Percentiles rank a stretch among this genome's conserved stretches.
Conservation (phyloP, 2,113 vertebrate species). For the Podarcis raffonei region DNA sequence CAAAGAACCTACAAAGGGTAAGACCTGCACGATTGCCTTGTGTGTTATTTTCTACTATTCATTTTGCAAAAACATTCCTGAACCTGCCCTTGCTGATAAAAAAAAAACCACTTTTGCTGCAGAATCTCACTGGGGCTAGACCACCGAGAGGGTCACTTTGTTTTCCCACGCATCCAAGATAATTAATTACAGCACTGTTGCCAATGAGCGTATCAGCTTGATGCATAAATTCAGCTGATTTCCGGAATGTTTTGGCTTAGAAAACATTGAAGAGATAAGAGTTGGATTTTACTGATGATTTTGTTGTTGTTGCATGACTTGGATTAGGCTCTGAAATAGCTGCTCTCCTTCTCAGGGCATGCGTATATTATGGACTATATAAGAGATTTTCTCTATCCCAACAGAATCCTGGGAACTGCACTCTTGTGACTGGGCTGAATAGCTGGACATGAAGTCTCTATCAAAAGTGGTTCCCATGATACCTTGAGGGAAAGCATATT, state of each 20-base stretch:
- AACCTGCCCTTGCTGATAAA: slow-evolving; percentile 16
- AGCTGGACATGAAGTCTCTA: not conserved
- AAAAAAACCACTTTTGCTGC: not conserved
- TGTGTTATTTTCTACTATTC: not conserved
- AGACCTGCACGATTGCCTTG: not conserved
- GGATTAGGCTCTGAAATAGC: slow-evolving; percentile 35
- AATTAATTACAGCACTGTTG: slow-evolving; percentile 11
- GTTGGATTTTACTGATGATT: slow-evolving; percentile 20
- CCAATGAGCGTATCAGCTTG: slow-evolving; percentile 32
- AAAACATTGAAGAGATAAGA: slow-evolving; percentile 33
- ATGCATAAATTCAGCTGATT: slow-evolving; percentile 34
- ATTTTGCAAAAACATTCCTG: slow-evolving; percentile 13
- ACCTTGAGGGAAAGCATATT: not conserved
- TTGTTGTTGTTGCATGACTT: slow-evolving; percentile 42
- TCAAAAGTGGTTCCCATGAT: not conserved
- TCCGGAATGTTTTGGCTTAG: not conserved
- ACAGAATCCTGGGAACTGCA: not conserved
- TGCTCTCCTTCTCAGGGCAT: slow-evolving; percentile 25
- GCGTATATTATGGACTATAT: not conserved
- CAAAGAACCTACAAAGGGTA: not conserved
- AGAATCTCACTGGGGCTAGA: slow-evolving; percentile 7
- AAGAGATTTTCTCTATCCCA: not conserved
- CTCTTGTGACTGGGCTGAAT: not conserved
- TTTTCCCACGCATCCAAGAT: not conserved
- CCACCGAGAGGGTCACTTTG: not conserved